These are phyloP conservation scores for Xestoiulus laeticollis DNA, from an alignment of 2,888 invertebrate species.

Conservation along the genomic window DNA sequence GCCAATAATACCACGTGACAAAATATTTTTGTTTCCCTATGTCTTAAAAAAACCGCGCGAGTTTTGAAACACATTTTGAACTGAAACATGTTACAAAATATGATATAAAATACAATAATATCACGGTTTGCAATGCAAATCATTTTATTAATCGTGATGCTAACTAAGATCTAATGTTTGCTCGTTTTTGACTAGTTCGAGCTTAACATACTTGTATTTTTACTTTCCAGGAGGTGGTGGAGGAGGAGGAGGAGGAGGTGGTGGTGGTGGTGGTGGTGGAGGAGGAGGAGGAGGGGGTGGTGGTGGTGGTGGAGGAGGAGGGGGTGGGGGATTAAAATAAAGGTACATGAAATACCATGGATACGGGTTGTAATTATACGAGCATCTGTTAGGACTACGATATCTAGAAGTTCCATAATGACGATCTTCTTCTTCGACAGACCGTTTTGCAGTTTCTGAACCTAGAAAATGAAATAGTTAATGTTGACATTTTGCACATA, in stretches of 20 bases:
- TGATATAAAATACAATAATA: too few species aligned
- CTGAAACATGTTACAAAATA: too few species aligned
- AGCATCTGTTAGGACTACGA: background rate
- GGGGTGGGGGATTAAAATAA: background rate
- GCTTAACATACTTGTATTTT: too few species aligned
- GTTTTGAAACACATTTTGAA: too few species aligned
- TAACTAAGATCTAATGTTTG: too few species aligned
- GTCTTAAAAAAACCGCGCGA: too few species aligned
- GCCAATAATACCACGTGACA: too few species aligned
- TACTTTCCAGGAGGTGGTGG: background rate
- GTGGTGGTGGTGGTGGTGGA: conserved; percentile 13
- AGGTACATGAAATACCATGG: background rate
- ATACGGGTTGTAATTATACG: background rate
- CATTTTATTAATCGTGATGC: too few species aligned
- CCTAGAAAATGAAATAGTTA: background rate
- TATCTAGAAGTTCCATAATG: background rate
- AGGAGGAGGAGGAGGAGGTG: background rate
- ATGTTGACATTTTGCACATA: background rate
- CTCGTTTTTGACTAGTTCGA: too few species aligned
- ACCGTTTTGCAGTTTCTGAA: background rate
- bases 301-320: background rate
- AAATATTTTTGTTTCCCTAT: too few species aligned
- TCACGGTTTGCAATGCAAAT: too few species aligned
- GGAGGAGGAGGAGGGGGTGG: background rate
- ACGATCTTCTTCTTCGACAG: conserved; percentile 6